Conservation (phyloP, 2,888 invertebrate species). For the Rhagonycha fulva region DNA sequence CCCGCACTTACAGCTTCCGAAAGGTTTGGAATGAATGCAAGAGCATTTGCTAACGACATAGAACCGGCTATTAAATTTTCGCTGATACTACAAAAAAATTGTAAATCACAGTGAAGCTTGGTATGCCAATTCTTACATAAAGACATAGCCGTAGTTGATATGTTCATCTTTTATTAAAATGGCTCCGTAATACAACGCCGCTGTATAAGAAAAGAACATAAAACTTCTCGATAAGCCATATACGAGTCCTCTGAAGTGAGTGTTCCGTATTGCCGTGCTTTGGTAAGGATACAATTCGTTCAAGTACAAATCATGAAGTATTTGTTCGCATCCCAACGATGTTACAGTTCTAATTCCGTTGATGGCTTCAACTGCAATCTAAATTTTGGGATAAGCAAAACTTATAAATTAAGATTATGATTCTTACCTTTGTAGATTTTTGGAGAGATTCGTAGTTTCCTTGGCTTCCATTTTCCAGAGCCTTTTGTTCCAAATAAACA, state of each 20-base stretch:
- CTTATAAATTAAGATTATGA: slow-evolving; percentile 52
- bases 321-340: no score
- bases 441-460: slow-evolving; percentile 54
- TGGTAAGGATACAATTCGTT: slow-evolving; percentile 61
- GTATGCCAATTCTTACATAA: no score
- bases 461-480: slow-evolving; percentile 67
- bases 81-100: no score
- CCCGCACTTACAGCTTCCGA: slow-evolving; percentile 78
- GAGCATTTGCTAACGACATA: slow-evolving; percentile 67
- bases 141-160: slow-evolving; percentile 26
- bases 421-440: slow-evolving; percentile 69
- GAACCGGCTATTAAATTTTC: no score
- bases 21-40: slow-evolving; percentile 80
- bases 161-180: slow-evolving; percentile 61
- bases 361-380: slow-evolving; percentile 80
- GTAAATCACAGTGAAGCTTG: no score
- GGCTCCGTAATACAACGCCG: slow-evolving; percentile 74
- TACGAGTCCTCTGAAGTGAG: slow-evolving; percentile 70
- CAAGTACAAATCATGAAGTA: no score
- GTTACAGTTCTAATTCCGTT: slow-evolving; percentile 42
- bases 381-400: slow-evolving; percentile 68
- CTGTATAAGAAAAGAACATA: slow-evolving; percentile 71
- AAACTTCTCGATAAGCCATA: slow-evolving; percentile 72
- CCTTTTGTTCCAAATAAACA: slow-evolving; percentile 68
- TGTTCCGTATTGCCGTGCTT: slow-evolving; percentile 60